Evolutionary conservation across 2,797 vertebrate genomes (phyloP).

Genomic region (Limnodromus scolopaceus): DNA sequence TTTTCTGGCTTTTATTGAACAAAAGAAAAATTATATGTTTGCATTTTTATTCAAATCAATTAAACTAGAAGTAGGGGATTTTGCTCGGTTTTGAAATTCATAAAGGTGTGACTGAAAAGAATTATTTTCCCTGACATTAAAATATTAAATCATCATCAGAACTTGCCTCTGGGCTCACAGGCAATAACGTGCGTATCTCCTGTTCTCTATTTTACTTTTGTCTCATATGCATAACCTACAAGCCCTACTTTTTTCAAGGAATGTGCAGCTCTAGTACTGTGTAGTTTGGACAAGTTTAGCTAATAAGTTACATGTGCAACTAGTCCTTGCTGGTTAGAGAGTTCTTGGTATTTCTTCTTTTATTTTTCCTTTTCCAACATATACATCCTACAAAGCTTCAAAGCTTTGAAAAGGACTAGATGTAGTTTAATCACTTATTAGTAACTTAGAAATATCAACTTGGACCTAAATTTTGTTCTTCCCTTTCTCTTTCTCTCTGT

Average conservation of each 20-base stretch:
- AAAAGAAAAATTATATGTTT: background rate
- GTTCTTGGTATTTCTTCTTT: background rate
- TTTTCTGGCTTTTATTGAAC: background rate
- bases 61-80: accelerated
- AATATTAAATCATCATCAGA: background rate
- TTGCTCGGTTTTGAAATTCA: background rate
- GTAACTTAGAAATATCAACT: background rate
- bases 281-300: background rate
- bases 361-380: background rate
- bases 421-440: background rate
- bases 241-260: background rate
- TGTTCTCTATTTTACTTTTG: background rate
- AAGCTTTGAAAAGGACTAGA: background rate
- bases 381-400: background rate
- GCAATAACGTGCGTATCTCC: background rate
- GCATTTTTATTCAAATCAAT: background rate
- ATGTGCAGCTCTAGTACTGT: background rate
- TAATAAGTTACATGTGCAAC: background rate
- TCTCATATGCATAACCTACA: background rate
- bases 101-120: background rate
- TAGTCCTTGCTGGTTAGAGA: background rate
- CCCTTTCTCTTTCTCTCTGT: background rate
- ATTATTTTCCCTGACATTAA: background rate
- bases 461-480: background rate
- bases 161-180: background rate